Percentiles rank a stretch among this genome's conserved stretches.
phyloP scores from a whole-genome alignment of 2,888 invertebrate species.

The Electrophaes corylata region DNA sequence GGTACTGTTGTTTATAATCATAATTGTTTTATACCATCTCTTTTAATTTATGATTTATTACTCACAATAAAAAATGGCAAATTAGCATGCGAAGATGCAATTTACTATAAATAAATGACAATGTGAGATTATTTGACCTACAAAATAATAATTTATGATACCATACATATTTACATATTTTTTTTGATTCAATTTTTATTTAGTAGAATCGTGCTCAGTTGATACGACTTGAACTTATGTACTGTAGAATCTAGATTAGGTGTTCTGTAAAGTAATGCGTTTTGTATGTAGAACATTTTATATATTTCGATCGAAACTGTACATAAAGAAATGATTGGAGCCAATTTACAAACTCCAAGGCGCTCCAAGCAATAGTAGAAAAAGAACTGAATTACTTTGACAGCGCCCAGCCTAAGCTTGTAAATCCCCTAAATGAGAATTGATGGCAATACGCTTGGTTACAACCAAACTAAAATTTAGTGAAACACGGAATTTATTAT shows the following conservation, averaged over 20 bases:
- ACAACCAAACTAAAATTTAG: no score
- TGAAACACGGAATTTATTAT: not conserved
- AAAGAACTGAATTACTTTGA: not conserved
- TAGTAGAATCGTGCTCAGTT: not conserved
- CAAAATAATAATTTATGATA: not conserved
- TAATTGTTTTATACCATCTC: constrained; percentile 1
- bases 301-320: not conserved
- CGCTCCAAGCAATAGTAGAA: not conserved
- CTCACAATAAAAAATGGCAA: not conserved
- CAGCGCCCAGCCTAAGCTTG: not conserved
- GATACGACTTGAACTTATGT: not conserved
- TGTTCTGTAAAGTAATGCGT: not conserved
- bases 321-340: not conserved
- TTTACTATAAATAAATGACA: not conserved
- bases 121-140: not conserved
- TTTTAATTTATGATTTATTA: not conserved
- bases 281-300: not conserved
- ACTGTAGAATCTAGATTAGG: not conserved
- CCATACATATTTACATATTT: not conserved
- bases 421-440: not conserved
- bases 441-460: no score
- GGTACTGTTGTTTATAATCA: constrained; percentile 5
- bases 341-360: not conserved
- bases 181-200: not conserved
- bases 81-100: not conserved